These are phyloP conservation scores for Xenotilapia leptura DNA, from an alignment of 2,113 vertebrate species.

Conservation along the genomic window DNA sequence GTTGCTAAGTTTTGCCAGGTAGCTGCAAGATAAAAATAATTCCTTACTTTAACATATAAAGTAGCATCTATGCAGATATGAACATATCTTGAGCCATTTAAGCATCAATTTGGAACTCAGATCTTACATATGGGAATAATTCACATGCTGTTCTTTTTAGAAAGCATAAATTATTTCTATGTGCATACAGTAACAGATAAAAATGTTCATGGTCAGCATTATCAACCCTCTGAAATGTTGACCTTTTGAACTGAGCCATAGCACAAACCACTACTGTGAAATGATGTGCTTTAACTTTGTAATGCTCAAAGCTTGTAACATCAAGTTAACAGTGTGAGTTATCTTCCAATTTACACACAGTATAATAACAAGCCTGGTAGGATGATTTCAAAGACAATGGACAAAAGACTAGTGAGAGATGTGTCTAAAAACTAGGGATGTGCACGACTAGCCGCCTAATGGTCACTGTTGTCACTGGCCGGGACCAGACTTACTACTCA, in stretches of 20 bases:
- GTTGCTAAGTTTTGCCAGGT: neutral
- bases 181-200: neutral
- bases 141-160: neutral
- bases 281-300: neutral
- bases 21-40: neutral
- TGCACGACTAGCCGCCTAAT: neutral
- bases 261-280: neutral
- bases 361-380: neutral
- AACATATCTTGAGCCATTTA: too few species aligned
- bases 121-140: neutral
- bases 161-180: neutral
- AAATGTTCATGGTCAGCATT: neutral
- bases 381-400: neutral
- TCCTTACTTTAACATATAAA: neutral
- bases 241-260: neutral
- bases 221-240: neutral
- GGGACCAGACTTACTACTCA: neutral
- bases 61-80: neutral
- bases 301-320: neutral
- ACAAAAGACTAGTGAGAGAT: neutral
- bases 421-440: neutral
- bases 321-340: neutral
- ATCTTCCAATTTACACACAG: neutral
- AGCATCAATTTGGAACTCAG: neutral
- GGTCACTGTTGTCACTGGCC: neutral